Conservation (phyloP, 2,113 vertebrate species). For the Apodemus sylvaticus region DNA sequence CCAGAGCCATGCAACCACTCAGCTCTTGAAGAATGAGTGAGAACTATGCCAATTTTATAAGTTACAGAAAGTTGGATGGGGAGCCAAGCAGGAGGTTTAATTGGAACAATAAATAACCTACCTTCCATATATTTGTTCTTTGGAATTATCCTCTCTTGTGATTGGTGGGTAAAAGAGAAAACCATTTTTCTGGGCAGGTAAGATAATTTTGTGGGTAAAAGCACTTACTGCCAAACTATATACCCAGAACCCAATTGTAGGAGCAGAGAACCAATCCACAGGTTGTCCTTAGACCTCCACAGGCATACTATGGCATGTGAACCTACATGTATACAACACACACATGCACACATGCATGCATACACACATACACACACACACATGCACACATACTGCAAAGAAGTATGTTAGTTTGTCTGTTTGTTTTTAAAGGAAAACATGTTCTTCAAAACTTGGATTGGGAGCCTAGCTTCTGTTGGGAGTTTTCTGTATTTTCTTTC, state of each 20-base stretch:
- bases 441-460: background rate
- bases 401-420: background rate
- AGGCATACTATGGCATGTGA: background rate
- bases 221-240: background rate
- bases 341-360: background rate
- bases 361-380: background rate
- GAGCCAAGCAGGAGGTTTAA: slow-evolving; percentile 35
- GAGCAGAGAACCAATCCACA: background rate
- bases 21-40: slow-evolving; percentile 45
- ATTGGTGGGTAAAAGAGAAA: background rate
- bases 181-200: background rate
- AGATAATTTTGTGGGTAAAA: background rate
- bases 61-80: slow-evolving; percentile 62
- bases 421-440: background rate
- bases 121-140: slow-evolving; percentile 41
- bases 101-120: slow-evolving; percentile 27
- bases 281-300: background rate
- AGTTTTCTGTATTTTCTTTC: background rate
- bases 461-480: background rate
- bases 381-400: background rate
- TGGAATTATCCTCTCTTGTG: slow-evolving; percentile 39
- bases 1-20: slow-evolving; percentile 59
- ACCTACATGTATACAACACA: background rate
- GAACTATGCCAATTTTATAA: slow-evolving; percentile 66
- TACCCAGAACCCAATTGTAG: background rate